Evolutionary conservation across 2,797 vertebrate species (phyloP).

Genomic region (Tenualosa ilisha): DNA sequence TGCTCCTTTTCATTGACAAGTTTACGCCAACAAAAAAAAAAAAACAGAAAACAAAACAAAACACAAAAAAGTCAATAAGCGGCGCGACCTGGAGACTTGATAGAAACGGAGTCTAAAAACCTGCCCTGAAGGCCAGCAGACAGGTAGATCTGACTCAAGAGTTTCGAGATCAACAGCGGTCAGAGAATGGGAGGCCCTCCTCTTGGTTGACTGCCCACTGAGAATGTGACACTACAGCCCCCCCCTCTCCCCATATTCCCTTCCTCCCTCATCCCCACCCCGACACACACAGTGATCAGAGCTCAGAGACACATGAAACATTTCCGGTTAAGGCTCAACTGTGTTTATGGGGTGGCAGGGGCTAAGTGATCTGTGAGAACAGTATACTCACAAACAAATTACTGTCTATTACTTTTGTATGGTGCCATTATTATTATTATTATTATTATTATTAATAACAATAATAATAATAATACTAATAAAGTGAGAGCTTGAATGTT

Average conservation of each 20-base stretch:
- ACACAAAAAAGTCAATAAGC: background rate
- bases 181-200: background rate
- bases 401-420: conserved; percentile 84
- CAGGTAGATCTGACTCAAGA: background rate
- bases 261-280: conserved; percentile 33
- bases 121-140: background rate
- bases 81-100: background rate
- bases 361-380: conserved; percentile 82
- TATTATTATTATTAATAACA: background rate
- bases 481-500: too few species aligned
- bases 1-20: conserved; percentile 15
- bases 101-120: background rate
- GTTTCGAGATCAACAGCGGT: background rate
- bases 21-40: background rate
- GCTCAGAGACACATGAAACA: conserved; percentile 1
- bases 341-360: conserved; percentile 45
- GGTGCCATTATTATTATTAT: too few species aligned
- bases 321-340: conserved; percentile 7
- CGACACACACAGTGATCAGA: conserved; percentile 13
- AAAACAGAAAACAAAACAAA: background rate
- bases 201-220: conserved; percentile 17
- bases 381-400: conserved; percentile 97
- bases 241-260: background rate
- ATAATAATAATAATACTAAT: background rate
- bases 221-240: conserved; percentile 38